Conservation (phyloP, 2,797 vertebrate species). For the Oceanodroma leucorhoa region DNA sequence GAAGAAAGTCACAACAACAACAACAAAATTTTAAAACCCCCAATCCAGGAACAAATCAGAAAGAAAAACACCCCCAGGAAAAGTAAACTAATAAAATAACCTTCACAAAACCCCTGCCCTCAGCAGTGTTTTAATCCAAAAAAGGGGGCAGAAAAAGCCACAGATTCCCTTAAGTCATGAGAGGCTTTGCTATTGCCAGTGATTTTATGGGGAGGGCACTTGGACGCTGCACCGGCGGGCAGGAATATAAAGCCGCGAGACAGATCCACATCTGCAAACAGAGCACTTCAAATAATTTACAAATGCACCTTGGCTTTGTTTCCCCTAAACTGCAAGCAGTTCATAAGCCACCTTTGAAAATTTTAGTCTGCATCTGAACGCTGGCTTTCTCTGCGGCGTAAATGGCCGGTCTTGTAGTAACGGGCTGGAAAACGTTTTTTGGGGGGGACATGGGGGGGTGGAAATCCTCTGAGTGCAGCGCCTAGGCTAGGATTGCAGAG, state of each 20-base stretch:
- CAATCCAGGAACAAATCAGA: conserved; percentile 7
- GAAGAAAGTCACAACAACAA: not conserved
- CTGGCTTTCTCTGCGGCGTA: not conserved
- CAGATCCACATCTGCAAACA: not conserved
- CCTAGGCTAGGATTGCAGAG: conserved; percentile 75
- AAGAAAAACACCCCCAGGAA: not conserved
- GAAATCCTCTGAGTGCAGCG: conserved; percentile 47
- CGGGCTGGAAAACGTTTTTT: conserved; percentile 47
- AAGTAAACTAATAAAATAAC: conserved; percentile 36
- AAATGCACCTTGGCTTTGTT: not conserved
- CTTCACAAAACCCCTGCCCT: not conserved
- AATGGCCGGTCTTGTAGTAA: conserved; percentile 4
- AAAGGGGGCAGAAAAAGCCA: not conserved
- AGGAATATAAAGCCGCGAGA: not conserved
- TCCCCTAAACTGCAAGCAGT: not conserved
- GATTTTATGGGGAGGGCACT: not conserved
- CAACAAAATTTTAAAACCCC: not conserved
- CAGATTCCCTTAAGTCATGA: not conserved
- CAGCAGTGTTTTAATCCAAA: not conserved
- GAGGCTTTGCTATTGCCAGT: not conserved
- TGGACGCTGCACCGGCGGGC: not conserved
- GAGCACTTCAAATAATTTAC: not conserved
- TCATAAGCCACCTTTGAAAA: not conserved
- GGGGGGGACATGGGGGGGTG: not conserved
- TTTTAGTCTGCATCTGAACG: not conserved